Evolutionary conservation across 2,797 vertebrate species (phyloP), one percentile per base, ranked within the genome.

Genomic region (Tiaroga cobitis): DNA sequence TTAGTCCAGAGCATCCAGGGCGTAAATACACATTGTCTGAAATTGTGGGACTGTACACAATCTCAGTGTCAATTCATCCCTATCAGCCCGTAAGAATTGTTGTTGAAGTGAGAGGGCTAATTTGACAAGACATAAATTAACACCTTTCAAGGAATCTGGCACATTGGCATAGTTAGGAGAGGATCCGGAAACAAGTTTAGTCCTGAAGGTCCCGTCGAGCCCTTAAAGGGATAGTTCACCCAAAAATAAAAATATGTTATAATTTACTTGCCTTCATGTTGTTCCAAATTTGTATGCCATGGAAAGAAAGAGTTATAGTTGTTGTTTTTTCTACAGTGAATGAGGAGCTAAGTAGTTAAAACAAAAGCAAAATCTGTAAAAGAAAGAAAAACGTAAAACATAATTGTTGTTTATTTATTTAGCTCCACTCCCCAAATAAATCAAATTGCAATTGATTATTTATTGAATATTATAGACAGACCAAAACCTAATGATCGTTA

Each of bases 51-150:
- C 76, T 80, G 75, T 70, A 56, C 78, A 81, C 83, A 80, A 81
- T 67, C 72, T 11, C 63, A 49, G 69, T 88, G 72, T 69, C 84
- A 80, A 81, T 81, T 79, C 83, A 74, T 86, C 86, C 82, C 32
- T 56, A 84, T 89, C 81, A 88, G 56, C 61, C 78, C 63, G 76
- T 61, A 77, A 89, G 85, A 86, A 82, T 51, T 46, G 83, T n/a
- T 72, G 49, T 72, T 61, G 70, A 89, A 67, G 90, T 90, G 90
- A 86, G 77, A 85, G 89, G 85, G 87, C 90, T 90, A 91, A 93
- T 93, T 89, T 87, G 87, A 91, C 79, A 88, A 89, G 88, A 90
- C 88, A 87, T 88, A 67, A 91, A 92, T 92, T 89, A 91, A 92
- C 87, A 90, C 7, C 84, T 90, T 90, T 90, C 86, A 89, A 90